These are phyloP conservation scores for Gandaritis pyraliata DNA, from an alignment of 2,888 invertebrate species.

Conservation along the genomic window DNA sequence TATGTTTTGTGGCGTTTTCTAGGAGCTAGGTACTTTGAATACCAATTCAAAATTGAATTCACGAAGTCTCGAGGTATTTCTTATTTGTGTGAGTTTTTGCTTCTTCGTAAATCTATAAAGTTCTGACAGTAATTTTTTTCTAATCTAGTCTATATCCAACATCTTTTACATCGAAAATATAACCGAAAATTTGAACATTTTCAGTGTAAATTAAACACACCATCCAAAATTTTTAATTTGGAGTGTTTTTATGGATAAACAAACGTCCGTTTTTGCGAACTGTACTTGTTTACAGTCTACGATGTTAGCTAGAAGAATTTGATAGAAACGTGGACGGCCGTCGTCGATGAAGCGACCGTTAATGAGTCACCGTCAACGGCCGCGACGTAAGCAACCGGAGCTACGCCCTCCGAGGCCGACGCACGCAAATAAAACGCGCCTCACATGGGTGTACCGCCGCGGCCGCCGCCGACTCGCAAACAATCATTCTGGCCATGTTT, in stretches of 20 bases:
- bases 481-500: conserved; percentile 10
- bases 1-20: conserved; percentile 11
- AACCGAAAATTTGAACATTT: no score
- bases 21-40: conserved; percentile 6
- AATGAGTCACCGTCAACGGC: conserved; percentile 67
- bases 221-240: no score
- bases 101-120: background rate
- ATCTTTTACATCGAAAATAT: no score
- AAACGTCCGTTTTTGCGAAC: conserved; percentile 20
- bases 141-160: no score
- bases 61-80: background rate
- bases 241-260: background rate
- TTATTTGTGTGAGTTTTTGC: background rate
- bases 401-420: conserved; percentile 65
- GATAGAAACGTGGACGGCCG: conserved; percentile 51
- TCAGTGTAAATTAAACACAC: no score
- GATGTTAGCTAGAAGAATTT: conserved; percentile 43
- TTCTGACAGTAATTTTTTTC: background rate
- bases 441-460: conserved; percentile 62
- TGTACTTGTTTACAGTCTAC: conserved; percentile 42
- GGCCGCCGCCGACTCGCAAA: conserved; percentile 34
- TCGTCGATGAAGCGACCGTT: conserved; percentile 60
- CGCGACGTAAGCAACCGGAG: conserved; percentile 68
- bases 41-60: conserved; percentile 7
- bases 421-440: conserved; percentile 70